Conservation (phyloP, 2,113 vertebrate genomes). For the Mobula birostris region DNA sequence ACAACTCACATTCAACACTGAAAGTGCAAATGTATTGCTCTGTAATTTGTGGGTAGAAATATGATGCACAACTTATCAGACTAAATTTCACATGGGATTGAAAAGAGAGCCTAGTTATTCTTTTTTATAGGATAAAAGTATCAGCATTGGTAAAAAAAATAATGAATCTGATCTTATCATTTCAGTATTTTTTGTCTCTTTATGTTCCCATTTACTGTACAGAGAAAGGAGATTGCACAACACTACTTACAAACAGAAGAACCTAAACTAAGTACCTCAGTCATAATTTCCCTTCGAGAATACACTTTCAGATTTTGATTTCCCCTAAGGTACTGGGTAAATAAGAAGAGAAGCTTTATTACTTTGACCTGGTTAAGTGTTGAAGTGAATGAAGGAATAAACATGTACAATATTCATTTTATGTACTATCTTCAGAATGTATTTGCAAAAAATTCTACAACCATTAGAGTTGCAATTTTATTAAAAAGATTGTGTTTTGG, state of each 20-base stretch:
- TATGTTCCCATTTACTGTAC: background rate
- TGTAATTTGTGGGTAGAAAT: background rate
- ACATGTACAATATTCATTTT: background rate
- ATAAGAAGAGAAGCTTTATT: conserved; percentile 4
- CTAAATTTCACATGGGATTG: background rate
- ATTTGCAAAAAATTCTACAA: background rate
- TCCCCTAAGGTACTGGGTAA: background rate
- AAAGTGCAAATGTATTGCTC: background rate
- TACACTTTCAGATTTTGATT: background rate
- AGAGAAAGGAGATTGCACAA: background rate
- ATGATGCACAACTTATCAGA: background rate
- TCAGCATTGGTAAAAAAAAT: background rate
- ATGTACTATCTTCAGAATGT: conserved; percentile 6
- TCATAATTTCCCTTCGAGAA: background rate
- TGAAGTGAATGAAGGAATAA: background rate
- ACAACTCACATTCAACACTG: background rate
- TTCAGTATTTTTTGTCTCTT: background rate
- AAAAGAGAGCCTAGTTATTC: background rate
- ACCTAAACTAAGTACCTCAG: background rate
- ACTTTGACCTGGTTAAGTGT: background rate
- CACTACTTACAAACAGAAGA: background rate
- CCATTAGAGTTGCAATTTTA: conserved; percentile 6
- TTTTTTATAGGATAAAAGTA: background rate
- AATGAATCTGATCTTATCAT: background rate
- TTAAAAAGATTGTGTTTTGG: background rate